These are phyloP conservation scores for Coregonus ussuriensis DNA, from an alignment of 2,797 vertebrate genomes.

Conservation along the genomic window DNA sequence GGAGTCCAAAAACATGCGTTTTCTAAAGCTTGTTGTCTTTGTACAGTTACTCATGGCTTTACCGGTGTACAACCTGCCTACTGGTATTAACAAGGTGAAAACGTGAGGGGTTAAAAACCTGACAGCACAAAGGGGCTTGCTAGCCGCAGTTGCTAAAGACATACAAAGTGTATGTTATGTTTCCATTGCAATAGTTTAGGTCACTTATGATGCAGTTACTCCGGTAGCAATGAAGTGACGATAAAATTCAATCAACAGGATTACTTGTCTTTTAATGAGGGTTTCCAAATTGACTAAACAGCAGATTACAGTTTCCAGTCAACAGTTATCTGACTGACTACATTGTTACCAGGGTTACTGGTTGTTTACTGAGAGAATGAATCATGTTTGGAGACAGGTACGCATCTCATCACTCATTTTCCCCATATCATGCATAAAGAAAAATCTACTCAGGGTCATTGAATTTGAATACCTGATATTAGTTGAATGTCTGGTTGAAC, in stretches of 20 bases:
- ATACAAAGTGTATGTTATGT: slow-evolving; percentile 34
- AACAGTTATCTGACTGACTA: slow-evolving; percentile 24
- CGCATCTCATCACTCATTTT: slow-evolving; percentile 9
- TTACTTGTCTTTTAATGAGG: slow-evolving; percentile 31
- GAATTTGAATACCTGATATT: not conserved
- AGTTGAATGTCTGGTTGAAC: not conserved
- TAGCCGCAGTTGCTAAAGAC: slow-evolving; percentile 27
- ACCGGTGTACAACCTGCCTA: slow-evolving; percentile 17
- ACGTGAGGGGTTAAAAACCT: slow-evolving; percentile 19
- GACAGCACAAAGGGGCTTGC: slow-evolving; percentile 26
- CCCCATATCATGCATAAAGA: not conserved
- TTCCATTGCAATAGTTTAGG: slow-evolving; percentile 36
- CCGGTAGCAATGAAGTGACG: slow-evolving; percentile 28
- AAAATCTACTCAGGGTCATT: not conserved
- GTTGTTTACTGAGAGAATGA: slow-evolving; percentile 7
- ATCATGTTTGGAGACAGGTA: slow-evolving; percentile 2
- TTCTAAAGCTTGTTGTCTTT: slow-evolving; percentile 45
- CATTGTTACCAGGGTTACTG: slow-evolving; percentile 21
- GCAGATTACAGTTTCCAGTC: slow-evolving; percentile 32
- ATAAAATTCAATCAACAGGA: slow-evolving; percentile 41
- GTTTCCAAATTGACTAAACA: slow-evolving; percentile 26
- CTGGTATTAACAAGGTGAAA: slow-evolving; percentile 15
- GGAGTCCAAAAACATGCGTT: slow-evolving; percentile 25
- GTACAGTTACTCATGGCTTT: slow-evolving; percentile 21
- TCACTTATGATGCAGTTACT: slow-evolving; percentile 26